Percentiles rank a stretch among this genome's conserved stretches.
Conservation (phyloP, 2,888 invertebrate genomes). For the Lochmaea capreae region DNA sequence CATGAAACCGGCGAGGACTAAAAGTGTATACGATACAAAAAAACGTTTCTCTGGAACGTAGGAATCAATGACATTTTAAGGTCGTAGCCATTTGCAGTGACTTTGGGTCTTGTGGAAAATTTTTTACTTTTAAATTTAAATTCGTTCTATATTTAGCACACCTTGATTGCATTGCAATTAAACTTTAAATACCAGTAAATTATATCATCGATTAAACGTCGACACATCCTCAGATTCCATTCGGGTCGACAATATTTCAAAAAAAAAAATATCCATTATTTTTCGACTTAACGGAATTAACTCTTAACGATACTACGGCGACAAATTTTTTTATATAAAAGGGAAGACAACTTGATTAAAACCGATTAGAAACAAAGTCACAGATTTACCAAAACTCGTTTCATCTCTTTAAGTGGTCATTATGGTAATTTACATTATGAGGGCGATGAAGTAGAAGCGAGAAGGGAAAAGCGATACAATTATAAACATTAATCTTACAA, state of each 20-base stretch:
- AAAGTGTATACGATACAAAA: too few species aligned
- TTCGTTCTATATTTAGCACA: not conserved
- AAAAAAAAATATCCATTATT: not conserved
- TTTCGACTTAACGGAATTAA: not conserved
- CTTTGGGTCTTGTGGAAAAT: too few species aligned
- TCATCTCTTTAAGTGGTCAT: not conserved
- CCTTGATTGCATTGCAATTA: too few species aligned
- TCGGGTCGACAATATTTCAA: not conserved
- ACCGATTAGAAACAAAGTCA: constrained; percentile 5
- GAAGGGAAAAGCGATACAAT: constrained; percentile 23
- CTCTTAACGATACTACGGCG: not conserved
- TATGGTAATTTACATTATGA: not conserved
- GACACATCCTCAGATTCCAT: not conserved
- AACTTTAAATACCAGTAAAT: not conserved
- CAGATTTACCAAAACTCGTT: constrained; percentile 10
- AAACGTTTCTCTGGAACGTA: too few species aligned
- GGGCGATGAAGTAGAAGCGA: not conserved
- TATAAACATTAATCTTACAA: constrained; percentile 27
- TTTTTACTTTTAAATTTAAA: too few species aligned
- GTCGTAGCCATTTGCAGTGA: too few species aligned
- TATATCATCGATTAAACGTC: not conserved
- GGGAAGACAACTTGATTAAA: not conserved
- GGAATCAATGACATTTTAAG: too few species aligned
- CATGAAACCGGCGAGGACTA: too few species aligned
- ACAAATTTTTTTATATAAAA: constrained; percentile 8